Evolutionary conservation across 2,888 invertebrate genomes (phyloP), one percentile per base, ranked within the genome.

Genomic region (Charanyca ferruginea): DNA sequence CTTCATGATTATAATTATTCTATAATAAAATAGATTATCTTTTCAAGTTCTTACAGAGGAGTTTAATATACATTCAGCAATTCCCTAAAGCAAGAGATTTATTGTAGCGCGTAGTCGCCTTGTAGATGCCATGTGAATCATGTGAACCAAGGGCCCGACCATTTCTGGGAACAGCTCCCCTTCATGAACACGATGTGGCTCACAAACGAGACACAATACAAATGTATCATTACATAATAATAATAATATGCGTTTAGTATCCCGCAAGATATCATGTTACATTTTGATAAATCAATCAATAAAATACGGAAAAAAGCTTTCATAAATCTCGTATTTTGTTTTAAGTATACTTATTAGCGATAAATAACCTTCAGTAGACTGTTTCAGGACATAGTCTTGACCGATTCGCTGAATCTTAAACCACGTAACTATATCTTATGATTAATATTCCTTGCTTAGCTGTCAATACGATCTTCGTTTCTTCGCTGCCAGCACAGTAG

Each of bases 1-100:
- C 69, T 57, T 47, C 13, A 8, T n/a, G 16, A 44, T 23, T 61
- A 25, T 62, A n/a, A n/a, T n/a, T n/a, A 47, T 11, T 32, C 32
- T 32, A 35, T 32, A 47, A 25, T 25, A 18, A 22, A 28, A 5
- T 28, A 28, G 4, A 28, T 38, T 41, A 60, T 22, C 49, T 44
- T 52, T 49, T 16, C 49, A 18, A n/a, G 35, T 41, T 58, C 65
- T 66, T 74, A 65, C 57, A 58, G 52, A 57, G 72, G 72, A 55
- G 16, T 28, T 28, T 16, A 11, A 32, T 32, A 32, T 16, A 49
- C 20, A 52, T 65, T 41, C 45, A 41, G 66, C 28, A 41, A 41
- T 52, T 22, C 35, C 38, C 16, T 55, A 23, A 28, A 58, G 20
- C 16, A 64, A 47, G 48, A 59, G 18, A 16, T 18, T 32, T 22